These are phyloP conservation scores for Trematomus loennbergii DNA, from an alignment of 2,113 vertebrate species.

Conservation along the genomic window DNA sequence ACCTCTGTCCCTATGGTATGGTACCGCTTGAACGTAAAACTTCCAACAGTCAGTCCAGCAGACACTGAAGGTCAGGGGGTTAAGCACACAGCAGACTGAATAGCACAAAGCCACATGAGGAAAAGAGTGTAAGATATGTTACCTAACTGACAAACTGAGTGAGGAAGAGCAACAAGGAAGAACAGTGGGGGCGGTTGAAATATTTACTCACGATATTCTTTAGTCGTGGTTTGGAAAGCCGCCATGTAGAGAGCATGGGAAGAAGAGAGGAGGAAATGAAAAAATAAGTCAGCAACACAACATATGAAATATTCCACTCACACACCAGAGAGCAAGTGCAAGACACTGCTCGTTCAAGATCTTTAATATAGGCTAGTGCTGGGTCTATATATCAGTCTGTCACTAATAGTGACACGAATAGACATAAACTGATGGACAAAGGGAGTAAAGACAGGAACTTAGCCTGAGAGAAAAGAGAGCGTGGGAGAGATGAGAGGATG, in stretches of 20 bases:
- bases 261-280: constrained; percentile 40
- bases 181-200: constrained; percentile 53
- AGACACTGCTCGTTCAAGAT: background rate
- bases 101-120: constrained; percentile 57
- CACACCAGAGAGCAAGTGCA: background rate
- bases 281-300: constrained; percentile 52
- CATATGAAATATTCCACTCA: constrained; percentile 21
- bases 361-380: constrained; percentile 24
- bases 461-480: constrained; percentile 21
- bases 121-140: constrained; percentile 45
- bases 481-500: constrained; percentile 25
- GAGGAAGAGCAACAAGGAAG: constrained; percentile 31
- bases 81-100: constrained; percentile 52
- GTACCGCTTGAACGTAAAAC: constrained; percentile 27
- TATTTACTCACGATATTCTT: constrained; percentile 92
- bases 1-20: background rate
- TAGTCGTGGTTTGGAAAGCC: constrained; percentile 56
- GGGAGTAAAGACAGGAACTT: constrained; percentile 7
- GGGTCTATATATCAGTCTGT: constrained; percentile 33
- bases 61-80: constrained; percentile 40
- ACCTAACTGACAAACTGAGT: constrained; percentile 31
- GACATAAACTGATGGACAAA: constrained; percentile 28
- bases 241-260: constrained; percentile 38
- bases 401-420: background rate
- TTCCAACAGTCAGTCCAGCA: constrained; percentile 70